Evolutionary conservation across 2,113 vertebrate genomes (phyloP), one percentile per base, ranked within the genome.

Genomic region (Tamias sibiricus): DNA sequence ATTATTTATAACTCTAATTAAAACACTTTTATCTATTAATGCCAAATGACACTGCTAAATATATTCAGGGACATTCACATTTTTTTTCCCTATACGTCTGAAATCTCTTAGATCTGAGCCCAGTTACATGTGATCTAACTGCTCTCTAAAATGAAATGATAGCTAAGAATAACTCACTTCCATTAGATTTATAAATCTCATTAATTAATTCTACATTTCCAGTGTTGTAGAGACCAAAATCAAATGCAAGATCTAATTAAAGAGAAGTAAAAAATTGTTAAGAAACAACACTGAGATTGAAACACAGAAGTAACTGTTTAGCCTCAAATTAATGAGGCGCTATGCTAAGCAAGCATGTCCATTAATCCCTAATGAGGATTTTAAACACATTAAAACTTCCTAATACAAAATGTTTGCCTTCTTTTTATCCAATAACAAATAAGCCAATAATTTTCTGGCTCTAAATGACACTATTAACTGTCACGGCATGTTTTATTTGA

Each of bases 331-430:
- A 99, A 99, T 98, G 98, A 99, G 98, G 98, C 97, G 22, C 98
- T 98, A 98, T 98, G 98, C 97, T 98, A 98, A 98, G 98, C 97
- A 98, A 98, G 98, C 98, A 98, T 98, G 98, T 98, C 98, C 98
- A 99, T 99, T 99, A 99, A 99, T 99, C 98, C 98, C 98, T 99
- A 98, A 99, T 98, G 98, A 99, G 98, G 98, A 99, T 98, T 99
- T 99, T 99, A 99, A 99, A 98, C 98, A 98, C 98, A 99, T 98
- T 98, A 98, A 98, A 99, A 99, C 98, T 98, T 99, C 97, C 98
- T 98, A 98, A 98, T 98, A 98, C 98, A 98, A 98, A 99, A 98
- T 99, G 98, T 99, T 99, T 99, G 98, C 98, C 97, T 98, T 99
- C 97, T 97, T 98, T 99, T 98, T 98, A 99, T 98, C 98, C 98